Percentiles rank a stretch among this genome's conserved stretches.
These are phyloP conservation scores for Buphagus erythrorhynchus DNA, from an alignment of 2,797 vertebrate species.

Conservation along the genomic window DNA sequence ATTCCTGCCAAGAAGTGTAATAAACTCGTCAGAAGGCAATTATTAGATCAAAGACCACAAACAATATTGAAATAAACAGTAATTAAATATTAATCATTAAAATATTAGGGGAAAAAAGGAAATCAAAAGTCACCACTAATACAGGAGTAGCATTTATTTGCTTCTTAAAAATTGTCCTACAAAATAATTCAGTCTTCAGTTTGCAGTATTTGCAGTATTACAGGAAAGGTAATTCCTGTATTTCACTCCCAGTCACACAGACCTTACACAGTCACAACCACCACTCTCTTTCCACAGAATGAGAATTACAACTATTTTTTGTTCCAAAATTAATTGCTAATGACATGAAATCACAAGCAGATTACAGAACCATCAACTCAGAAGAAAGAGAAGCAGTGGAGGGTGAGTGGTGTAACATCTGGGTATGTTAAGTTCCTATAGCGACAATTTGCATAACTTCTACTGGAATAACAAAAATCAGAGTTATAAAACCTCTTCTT, in stretches of 20 bases:
- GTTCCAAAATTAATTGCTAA: constrained; percentile 6
- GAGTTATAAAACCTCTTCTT: neutral
- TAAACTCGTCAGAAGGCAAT: neutral
- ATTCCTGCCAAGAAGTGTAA: constrained; percentile 83
- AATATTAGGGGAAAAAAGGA: neutral
- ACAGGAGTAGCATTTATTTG: neutral
- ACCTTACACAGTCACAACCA: neutral
- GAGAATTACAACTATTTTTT: neutral
- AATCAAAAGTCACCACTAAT: neutral
- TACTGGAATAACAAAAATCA: neutral
- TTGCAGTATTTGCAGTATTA: neutral
- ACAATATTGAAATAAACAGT: neutral
- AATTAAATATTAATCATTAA: neutral
- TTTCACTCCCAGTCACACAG: neutral
- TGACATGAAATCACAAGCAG: neutral
- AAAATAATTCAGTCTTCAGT: neutral
- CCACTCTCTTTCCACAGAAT: neutral
- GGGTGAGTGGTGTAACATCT: neutral
- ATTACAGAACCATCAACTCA: neutral
- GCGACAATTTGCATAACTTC: neutral
- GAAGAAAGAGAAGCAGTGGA: neutral
- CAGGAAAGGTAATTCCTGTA: neutral
- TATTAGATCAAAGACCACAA: neutral
- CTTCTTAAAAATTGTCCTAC: neutral
- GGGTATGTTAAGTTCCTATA: neutral